These are phyloP conservation scores for Cecidostiba fungosa DNA, from an alignment of 2,888 invertebrate genomes.

Conservation along the genomic window DNA sequence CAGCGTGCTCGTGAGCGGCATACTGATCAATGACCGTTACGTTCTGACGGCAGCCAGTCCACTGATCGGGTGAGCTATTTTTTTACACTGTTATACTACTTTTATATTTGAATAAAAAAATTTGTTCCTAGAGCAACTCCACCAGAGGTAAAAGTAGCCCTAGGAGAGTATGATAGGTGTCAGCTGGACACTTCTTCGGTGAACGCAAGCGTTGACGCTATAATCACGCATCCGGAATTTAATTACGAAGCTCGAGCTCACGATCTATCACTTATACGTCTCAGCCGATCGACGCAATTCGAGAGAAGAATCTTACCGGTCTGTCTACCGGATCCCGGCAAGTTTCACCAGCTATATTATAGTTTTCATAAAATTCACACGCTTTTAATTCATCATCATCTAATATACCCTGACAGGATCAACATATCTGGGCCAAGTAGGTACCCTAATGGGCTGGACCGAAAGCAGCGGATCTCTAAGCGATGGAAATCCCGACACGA, in stretches of 20 bases:
- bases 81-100: background rate
- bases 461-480: slow-evolving; percentile 64
- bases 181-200: slow-evolving; percentile 80
- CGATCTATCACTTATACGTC: slow-evolving; percentile 83
- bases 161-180: slow-evolving; percentile 83
- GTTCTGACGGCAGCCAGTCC: slow-evolving; percentile 82
- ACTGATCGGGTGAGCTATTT: slow-evolving; percentile 79
- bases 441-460: slow-evolving; percentile 81
- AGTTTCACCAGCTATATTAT: too few relatives aligned
- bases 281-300: slow-evolving; percentile 81
- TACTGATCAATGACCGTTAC: slow-evolving; percentile 83
- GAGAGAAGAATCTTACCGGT: slow-evolving; percentile 83
- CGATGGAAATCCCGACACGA: slow-evolving; percentile 65
- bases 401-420: slow-evolving; percentile 74
- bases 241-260: slow-evolving; percentile 81
- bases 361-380: too few relatives aligned
- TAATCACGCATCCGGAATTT: slow-evolving; percentile 82
- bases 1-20: slow-evolving; percentile 78
- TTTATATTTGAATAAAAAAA: background rate
- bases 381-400: background rate
- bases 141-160: slow-evolving; percentile 81
- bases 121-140: slow-evolving; percentile 72
- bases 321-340: slow-evolving; percentile 82
- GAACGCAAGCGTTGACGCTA: slow-evolving; percentile 81
- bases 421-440: slow-evolving; percentile 81